These are phyloP conservation scores for Malurus alboscapulatus DNA, from an alignment of 2,113 vertebrate genomes.

Conservation along the genomic window DNA sequence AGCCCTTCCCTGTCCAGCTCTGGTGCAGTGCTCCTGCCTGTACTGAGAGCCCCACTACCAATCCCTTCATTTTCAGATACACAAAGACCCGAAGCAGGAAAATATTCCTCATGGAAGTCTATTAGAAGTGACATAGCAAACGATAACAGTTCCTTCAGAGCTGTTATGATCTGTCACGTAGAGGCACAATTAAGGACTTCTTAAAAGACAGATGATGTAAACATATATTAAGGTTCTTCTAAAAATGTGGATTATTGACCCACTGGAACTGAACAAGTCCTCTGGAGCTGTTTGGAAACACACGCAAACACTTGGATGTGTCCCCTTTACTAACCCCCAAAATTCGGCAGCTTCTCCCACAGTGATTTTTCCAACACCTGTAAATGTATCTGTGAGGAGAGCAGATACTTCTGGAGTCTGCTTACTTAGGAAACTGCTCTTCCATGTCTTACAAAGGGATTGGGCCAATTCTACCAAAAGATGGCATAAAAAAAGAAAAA, in stretches of 20 bases:
- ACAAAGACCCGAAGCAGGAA: background rate
- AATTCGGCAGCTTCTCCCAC: background rate
- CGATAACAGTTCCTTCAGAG: background rate
- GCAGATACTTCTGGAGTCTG: background rate
- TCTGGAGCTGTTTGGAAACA: constrained; percentile 17
- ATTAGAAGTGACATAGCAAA: background rate
- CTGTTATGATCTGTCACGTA: constrained; percentile 2
- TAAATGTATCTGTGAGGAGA: background rate
- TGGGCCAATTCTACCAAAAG: background rate
- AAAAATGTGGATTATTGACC: background rate
- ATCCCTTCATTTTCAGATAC: background rate
- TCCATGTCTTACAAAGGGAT: background rate
- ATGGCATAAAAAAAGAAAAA: background rate
- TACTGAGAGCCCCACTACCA: background rate
- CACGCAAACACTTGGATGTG: background rate
- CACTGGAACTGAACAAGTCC: background rate
- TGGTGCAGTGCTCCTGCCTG: accelerated
- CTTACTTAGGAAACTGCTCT: background rate
- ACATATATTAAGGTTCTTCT: background rate
- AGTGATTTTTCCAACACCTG: background rate
- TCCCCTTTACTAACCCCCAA: background rate
- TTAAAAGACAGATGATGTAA: background rate
- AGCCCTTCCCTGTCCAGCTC: background rate
- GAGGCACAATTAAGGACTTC: background rate
- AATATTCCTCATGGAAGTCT: background rate